Evolutionary conservation across 2,888 invertebrate species (phyloP).

Genomic region (Noctua comes): DNA sequence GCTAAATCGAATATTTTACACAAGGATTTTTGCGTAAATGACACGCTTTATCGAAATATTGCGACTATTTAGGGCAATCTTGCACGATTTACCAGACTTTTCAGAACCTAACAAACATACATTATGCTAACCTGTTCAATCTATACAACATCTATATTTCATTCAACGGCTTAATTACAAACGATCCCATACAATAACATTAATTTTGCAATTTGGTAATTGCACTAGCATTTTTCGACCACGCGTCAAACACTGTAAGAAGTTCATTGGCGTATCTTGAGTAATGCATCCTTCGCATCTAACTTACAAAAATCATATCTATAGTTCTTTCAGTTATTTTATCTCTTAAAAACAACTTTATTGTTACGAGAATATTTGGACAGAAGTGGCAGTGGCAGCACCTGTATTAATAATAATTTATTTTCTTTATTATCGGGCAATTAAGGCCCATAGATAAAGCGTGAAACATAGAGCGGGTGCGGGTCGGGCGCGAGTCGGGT

Average conservation of each 20-base stretch:
- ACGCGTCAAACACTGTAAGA: neutral
- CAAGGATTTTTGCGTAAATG: constrained; percentile 13
- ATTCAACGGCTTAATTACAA: constrained; percentile 36
- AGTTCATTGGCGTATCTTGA: too few relatives aligned
- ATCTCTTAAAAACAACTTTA: neutral
- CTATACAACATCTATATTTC: constrained; percentile 40
- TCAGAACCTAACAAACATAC: constrained; percentile 8
- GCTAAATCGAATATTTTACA: constrained; percentile 11
- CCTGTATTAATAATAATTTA: neutral
- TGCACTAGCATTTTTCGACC: neutral
- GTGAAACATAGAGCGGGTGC: too few relatives aligned
- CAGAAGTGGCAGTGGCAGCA: neutral
- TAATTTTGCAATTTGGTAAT: neutral
- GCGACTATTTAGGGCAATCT: neutral
- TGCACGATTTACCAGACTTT: neutral
- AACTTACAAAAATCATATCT: neutral
- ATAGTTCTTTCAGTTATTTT: neutral
- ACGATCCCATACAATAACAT: constrained; percentile 21
- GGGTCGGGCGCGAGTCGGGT: too few relatives aligned
- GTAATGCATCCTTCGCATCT: neutral
- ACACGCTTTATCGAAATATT: neutral
- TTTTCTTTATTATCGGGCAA: neutral
- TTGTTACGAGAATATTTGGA: neutral
- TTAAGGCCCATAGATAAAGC: neutral
- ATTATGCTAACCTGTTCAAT: constrained; percentile 19